Evolutionary conservation across 1,140 invertebrate genomes (phyloP).

Genomic region (Drosophila paulistorum): DNA sequence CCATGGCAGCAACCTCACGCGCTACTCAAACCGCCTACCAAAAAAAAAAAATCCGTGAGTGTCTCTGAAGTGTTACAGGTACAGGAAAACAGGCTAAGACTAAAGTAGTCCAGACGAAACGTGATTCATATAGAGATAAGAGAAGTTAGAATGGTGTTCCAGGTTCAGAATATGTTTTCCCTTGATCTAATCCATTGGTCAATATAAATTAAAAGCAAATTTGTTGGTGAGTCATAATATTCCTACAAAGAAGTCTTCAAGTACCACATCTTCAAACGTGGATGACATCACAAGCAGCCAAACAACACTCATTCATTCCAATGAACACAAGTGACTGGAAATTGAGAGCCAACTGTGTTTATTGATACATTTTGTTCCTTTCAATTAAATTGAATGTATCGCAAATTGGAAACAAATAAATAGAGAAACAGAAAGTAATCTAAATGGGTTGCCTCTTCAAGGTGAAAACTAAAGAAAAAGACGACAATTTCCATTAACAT

Average conservation of each 20-base stretch:
- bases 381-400: constrained; percentile 34
- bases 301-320: too few species aligned
- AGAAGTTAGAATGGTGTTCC: too few species aligned
- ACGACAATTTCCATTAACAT: too few species aligned
- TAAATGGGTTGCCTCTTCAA: background rate
- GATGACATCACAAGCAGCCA: constrained; percentile 53
- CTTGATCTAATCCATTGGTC: too few species aligned
- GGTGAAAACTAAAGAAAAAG: background rate
- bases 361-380: constrained; percentile 1
- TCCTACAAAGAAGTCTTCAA: constrained; percentile 16
- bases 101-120: constrained; percentile 5
- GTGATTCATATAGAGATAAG: constrained; percentile 39
- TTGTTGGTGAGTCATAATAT: background rate
- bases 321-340: background rate
- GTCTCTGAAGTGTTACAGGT: constrained; percentile 10
- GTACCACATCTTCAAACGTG: constrained; percentile 39
- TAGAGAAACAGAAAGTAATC: background rate
- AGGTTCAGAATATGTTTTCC: too few species aligned
- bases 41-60: constrained; percentile 6
- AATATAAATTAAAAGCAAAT: too few species aligned
- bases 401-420: constrained; percentile 7
- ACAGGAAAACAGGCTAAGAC: constrained; percentile 6
- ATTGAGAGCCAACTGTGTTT: constrained; percentile 6
- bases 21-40: constrained; percentile 44
- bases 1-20: constrained; percentile 54